Conservation (phyloP, 1,140 invertebrate genomes). For the Drosophila nasuta region DNA sequence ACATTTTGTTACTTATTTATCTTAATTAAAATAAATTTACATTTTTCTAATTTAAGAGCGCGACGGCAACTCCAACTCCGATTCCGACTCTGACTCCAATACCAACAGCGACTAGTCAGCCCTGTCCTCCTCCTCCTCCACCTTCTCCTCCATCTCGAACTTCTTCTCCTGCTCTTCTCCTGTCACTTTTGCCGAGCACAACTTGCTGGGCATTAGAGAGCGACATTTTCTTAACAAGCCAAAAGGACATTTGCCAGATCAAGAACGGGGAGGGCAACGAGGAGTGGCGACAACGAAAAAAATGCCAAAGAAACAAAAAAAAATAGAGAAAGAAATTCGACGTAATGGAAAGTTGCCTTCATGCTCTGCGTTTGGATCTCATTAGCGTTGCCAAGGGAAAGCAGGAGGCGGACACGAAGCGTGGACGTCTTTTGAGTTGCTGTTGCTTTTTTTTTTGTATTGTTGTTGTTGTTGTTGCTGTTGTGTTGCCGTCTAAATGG, state of each 20-base stretch:
- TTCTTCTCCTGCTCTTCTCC: not conserved
- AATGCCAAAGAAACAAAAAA: slow-evolving; percentile 7
- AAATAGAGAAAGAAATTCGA: slow-evolving; percentile 58
- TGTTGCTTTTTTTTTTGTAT: slow-evolving; percentile 6
- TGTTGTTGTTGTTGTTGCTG: not conserved
- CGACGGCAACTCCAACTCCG: slow-evolving; percentile 50
- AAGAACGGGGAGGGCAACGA: slow-evolving; percentile 13
- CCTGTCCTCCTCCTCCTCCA: slow-evolving; percentile 9
- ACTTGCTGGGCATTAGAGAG: slow-evolving; percentile 72
- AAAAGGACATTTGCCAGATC: slow-evolving; percentile 78
- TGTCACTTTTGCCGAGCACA: slow-evolving; percentile 30
- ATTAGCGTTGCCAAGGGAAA: slow-evolving; percentile 69
- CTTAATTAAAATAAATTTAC: slow-evolving; percentile 85
- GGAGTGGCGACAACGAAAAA: slow-evolving; percentile 42
- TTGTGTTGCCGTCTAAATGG: slow-evolving; percentile 50
- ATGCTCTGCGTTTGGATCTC: slow-evolving; percentile 68
- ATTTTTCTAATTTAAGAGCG: slow-evolving; percentile 85
- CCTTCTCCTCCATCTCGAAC: not conserved
- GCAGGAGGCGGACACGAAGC: slow-evolving; percentile 12
- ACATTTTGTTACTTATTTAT: slow-evolving; percentile 85
- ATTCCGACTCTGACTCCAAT: slow-evolving; percentile 10
- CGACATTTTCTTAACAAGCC: slow-evolving; percentile 83
- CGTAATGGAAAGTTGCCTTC: slow-evolving; percentile 77
- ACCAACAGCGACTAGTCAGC: slow-evolving; percentile 50
- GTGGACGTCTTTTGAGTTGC: slow-evolving; percentile 48